Conservation (phyloP, 2,797 vertebrate genomes). For the Diplodus puntazzo region DNA sequence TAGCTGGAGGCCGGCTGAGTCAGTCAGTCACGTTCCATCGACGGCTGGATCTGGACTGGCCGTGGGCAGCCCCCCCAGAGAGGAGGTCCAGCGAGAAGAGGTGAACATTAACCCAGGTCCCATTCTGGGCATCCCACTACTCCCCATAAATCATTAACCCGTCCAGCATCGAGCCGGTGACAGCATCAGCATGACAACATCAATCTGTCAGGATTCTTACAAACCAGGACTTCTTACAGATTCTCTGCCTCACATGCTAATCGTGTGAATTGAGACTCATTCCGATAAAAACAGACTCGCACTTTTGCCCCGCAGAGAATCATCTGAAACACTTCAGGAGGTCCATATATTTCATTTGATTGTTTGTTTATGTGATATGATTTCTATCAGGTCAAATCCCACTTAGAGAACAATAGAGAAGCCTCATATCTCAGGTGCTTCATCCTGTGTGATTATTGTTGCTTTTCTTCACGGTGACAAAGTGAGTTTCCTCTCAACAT, state of each 20-base stretch:
- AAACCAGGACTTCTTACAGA: slow-evolving; percentile 48
- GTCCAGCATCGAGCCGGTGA: slow-evolving; percentile 69
- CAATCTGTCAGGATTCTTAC: slow-evolving; percentile 79
- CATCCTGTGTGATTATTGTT: not conserved
- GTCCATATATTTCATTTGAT: not conserved
- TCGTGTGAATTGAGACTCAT: slow-evolving; percentile 21
- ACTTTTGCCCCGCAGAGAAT: slow-evolving; percentile 7
- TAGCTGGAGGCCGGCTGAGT: slow-evolving; percentile 78
- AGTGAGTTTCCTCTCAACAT: not conserved
- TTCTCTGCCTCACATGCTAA: slow-evolving; percentile 54
- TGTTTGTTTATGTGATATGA: not conserved
- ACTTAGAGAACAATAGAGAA: not conserved
- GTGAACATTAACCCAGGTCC: slow-evolving; percentile 87
- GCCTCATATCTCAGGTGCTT: not conserved
- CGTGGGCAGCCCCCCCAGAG: slow-evolving; percentile 70
- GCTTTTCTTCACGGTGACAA: not conserved
- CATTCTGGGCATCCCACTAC: slow-evolving; percentile 79
- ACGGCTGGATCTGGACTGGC: slow-evolving; percentile 54
- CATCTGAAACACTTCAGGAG: slow-evolving; percentile 8
- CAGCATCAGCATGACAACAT: slow-evolving; percentile 82
- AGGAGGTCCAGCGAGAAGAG: slow-evolving; percentile 68
- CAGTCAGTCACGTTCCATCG: slow-evolving; percentile 51
- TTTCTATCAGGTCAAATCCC: not conserved
- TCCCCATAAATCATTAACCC: slow-evolving; percentile 85
- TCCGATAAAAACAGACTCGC: slow-evolving; percentile 13